Percentiles rank a stretch among this genome's conserved stretches.
phyloP scores from a whole-genome alignment of 2,888 invertebrate species.

The Margaritifera margaritifera region DNA sequence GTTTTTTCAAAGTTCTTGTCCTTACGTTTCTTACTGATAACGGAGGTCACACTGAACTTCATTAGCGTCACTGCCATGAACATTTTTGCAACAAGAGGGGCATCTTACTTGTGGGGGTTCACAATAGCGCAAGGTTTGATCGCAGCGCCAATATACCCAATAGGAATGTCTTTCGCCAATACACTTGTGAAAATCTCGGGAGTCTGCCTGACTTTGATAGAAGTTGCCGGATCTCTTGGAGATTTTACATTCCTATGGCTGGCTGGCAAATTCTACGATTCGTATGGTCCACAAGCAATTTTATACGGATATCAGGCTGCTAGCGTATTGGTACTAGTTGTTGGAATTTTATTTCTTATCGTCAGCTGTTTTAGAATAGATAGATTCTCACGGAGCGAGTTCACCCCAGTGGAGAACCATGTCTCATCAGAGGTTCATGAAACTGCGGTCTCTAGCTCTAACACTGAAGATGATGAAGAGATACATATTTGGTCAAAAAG shows the following conservation, averaged over 20 bases:
- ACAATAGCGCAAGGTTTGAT: conserved; percentile 20
- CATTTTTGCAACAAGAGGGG: conserved; percentile 7
- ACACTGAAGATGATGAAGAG: too few species aligned
- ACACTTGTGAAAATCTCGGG: conserved; percentile 22
- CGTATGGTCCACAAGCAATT: conserved; percentile 19
- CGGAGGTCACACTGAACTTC: conserved; percentile 5
- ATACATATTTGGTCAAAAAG: too few species aligned
- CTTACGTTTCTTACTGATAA: conserved; percentile 11
- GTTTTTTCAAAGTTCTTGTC: conserved; percentile 16
- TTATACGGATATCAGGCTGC: conserved; percentile 3
- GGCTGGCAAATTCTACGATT: conserved; percentile 22
- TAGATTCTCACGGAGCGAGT: too few species aligned
- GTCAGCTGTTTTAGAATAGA: too few species aligned
- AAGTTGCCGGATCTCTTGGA: conserved; percentile 23
- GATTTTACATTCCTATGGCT: conserved; percentile 21
- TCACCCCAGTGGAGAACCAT: too few species aligned
- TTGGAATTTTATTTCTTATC: too few species aligned
- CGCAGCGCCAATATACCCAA: conserved; percentile 24
- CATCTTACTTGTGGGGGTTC: conserved; percentile 9
- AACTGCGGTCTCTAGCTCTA: too few species aligned
- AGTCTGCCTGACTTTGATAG: conserved; percentile 21
- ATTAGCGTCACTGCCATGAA: conserved; percentile 5
- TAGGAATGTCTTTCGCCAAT: conserved; percentile 22
- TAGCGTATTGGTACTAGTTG: too few species aligned
- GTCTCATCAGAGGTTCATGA: too few species aligned